Evolutionary conservation across 2,888 invertebrate species (phyloP), one percentile per base, ranked within the genome.

Genomic region (Taenaris catops): DNA sequence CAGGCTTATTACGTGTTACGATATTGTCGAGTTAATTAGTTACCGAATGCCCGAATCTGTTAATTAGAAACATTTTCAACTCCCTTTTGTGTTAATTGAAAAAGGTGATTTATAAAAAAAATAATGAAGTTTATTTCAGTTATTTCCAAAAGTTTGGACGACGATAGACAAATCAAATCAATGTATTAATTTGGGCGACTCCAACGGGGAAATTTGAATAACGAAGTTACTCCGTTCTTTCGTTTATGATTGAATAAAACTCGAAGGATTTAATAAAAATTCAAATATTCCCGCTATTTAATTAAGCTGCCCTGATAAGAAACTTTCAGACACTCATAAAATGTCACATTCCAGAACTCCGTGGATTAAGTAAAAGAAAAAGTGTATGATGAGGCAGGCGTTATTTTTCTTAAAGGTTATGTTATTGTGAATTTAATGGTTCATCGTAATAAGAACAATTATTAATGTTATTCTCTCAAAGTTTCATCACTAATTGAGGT

Each of bases 131-230:
- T 25, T 18, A 28, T 35, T 19, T 14, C 12, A 33, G 17, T 23
- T 17, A 10, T 28, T 34, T 16, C 11, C 7, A 17, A 40, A 38
- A 33, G 38, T 46, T 27, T 31, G 19, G 27, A 36, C 26, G 18
- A 16, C 26, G 34, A 25, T 24, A 16, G 34, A 32, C 36, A 45
- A 51, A 49, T 49, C 41, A 43, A 53, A 45, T 48, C 41, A 50
- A 44, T 42, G 38, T 38, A 46, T 36, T 43, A 52, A 48, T 44
- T 51, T 44, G 33, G 40, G 42, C 34, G 41, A 69, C 58, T 73
- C 55, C 54, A 63, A 66, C 62, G 57, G 56, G 65, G 55, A 63
- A 64, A 76, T 75, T 65, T 70, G 63, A 70, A 68, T 76, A 75
- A 78, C 67, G 61, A 60, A 65, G 71, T 79, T 65, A 64, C 57